Evolutionary conservation across 1,140 invertebrate species (phyloP).

Genomic region (Trachymyrmex septentrionalis): DNA sequence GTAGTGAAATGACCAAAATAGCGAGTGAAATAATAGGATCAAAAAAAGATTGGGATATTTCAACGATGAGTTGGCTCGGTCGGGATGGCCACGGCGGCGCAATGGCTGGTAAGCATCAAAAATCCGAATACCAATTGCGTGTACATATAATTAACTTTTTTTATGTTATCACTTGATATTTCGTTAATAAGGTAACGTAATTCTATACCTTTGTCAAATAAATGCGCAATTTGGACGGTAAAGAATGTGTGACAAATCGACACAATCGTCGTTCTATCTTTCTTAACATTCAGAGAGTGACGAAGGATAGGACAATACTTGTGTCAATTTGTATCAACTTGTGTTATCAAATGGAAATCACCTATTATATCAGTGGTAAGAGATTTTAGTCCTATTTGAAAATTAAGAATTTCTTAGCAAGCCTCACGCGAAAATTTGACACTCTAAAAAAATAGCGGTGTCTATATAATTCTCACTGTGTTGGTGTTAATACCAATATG

Average conservation of each 20-base stretch:
- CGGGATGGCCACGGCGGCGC: neutral
- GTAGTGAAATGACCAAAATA: neutral
- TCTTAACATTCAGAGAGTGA: no score
- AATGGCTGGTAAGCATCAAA: slow-evolving; percentile 4
- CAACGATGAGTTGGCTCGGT: neutral
- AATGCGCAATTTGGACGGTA: neutral
- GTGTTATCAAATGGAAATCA: no score
- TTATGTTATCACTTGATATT: neutral
- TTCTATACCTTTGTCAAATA: neutral
- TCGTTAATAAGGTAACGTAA: neutral
- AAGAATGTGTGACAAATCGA: neutral
- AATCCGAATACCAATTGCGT: neutral
- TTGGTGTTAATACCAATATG: no score
- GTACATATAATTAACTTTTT: neutral
- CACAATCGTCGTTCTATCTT: no score
- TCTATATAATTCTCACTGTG: no score
- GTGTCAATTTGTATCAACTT: no score
- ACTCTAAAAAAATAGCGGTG: no score
- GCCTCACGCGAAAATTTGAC: neutral
- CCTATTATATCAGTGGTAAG: no score
- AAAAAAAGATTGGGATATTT: neutral
- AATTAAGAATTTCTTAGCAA: no score
- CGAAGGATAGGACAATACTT: no score
- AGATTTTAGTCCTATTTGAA: no score
- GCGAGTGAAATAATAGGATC: neutral